Conservation (phyloP, 2,888 invertebrate genomes). For the Drosophila meridionalis region DNA sequence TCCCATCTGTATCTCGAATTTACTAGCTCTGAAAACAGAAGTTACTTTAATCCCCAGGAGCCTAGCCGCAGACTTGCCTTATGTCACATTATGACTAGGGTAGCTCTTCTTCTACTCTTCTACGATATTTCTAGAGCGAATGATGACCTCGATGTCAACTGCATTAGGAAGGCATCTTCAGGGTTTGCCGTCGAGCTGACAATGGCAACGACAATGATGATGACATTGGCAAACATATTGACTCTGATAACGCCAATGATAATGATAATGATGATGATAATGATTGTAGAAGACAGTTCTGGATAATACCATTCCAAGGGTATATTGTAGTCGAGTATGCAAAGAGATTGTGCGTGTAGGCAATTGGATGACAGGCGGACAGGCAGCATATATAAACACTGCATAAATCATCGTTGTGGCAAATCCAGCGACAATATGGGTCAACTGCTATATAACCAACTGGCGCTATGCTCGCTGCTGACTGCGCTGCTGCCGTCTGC, state of each 20-base stretch:
- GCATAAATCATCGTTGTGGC: slow-evolving; percentile 46
- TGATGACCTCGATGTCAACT: not conserved
- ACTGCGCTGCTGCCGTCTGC: not conserved
- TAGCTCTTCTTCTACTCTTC: not conserved
- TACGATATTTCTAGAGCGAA: too few species aligned
- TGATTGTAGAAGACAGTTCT: not conserved
- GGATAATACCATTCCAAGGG: slow-evolving; percentile 7
- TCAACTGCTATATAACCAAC: slow-evolving; percentile 40
- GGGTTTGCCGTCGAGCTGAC: not conserved
- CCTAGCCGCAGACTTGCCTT: too few species aligned
- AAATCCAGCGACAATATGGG: slow-evolving; percentile 57
- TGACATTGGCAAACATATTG: not conserved
- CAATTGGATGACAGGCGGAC: not conserved
- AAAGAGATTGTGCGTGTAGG: not conserved
- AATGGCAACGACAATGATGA: not conserved
- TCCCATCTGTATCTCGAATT: too few species aligned
- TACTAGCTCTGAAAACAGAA: not conserved
- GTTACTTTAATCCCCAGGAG: not conserved
- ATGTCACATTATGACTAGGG: not conserved
- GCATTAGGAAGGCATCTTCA: not conserved
- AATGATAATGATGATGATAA: not conserved
- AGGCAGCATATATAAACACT: slow-evolving; percentile 18
- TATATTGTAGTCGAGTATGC: slow-evolving; percentile 8
- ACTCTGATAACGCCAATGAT: not conserved
- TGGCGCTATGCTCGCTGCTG: slow-evolving; percentile 9